Evolutionary conservation across 2,113 vertebrate species (phyloP), one percentile per base, ranked within the genome.

Genomic region (Rhodinocichla rosea): DNA sequence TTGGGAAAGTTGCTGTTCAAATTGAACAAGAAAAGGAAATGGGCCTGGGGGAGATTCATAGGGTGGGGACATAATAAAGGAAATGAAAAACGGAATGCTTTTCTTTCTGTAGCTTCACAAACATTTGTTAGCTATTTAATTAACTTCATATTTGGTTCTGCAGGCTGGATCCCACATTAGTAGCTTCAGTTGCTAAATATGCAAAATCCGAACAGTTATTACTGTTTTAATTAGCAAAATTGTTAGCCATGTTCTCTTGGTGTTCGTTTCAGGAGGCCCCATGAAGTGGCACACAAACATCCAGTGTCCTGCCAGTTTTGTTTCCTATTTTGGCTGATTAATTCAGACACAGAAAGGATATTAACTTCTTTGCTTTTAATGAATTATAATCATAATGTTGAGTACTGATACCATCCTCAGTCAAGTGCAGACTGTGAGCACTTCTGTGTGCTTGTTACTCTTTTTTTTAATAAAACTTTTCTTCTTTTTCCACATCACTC

Each of bases 61-160:
- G 88, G 79, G 85, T 83, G 85, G 93, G 65, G 92, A 93, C 90
- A 81, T 88, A 95, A 86, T 83, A 83, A 93, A 90, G 83, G 88
- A 95, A 97, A 96, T 93, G n/a, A 82, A 90, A 97, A 96, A 75
- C 92, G 30, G 92, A 97, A 90, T 63, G 73, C 75, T 93, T 95
- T 88, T 90, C 71, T 93, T 95, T 96, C 92, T 92, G 79, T 89
- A 96, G 65, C 79, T 94, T 96, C 56, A 45, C 82, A 94, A 92
- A 95, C 65, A 88, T 93, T 96, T 92, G 83, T 88, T 87, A 90
- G 93, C 88, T 92, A 93, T 93, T 94, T 96, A 96, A 97, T 96
- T 88, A 88, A 78, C 32, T 86, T 95, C 92, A 92, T 75, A 95
- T 83, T 96, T 88, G 32, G 76, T 86, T 93, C 79, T 88, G 40